Base-by-base conservation (phyloP, 1,140 invertebrate genomes). In the Neodiprion fabricii region DNA sequence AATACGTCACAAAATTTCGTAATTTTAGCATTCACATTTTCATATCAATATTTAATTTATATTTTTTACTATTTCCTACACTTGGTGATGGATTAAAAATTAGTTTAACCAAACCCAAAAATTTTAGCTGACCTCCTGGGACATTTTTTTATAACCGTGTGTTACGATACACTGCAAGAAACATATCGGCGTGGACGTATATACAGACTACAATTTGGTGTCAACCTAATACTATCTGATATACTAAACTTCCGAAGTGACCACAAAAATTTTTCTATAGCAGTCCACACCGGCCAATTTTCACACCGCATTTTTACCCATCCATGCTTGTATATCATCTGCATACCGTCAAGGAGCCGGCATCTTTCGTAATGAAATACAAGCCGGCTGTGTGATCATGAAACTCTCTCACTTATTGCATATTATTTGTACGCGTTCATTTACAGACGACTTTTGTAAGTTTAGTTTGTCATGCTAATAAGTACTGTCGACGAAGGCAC, bases 381-480 rank as follows among this genome's bases (percentile, higher is more conserved):
- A 61, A 14, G n/a, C 28, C 11, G 53, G 53, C 8, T 17, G n/a
- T 9, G n/a, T 61, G n/a, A 17, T 61, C 11, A 61, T 17, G 53
- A 14, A 14, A 61, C 53, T 61, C 53, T 61, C 53, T 61, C 53
- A 61, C 8, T 61, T 17, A 17, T 14, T 61, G n/a, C 53, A 40
- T 40, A 40, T 40, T 40, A 40, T 40, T 40, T 17, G 53, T 61
- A 61, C 53, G 11, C n/a, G n/a, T 61, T 17, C 53, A 61, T 12
- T 61, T 61, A 17, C 53, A 61, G 53, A 17, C 8, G 53, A 3
- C 4, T 61, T 61, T 61, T 61, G 53, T 17, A 61, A 0, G 53
- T 17, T 61, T 17, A 61, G 53, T 14, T 61, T 61, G 53, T 61
- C 53, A 61, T 61, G 53, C 53, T 61, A 61, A 61, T 61, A 61